These are phyloP conservation scores for Hyposoter didymator DNA, from an alignment of 2,888 invertebrate genomes.

Conservation along the genomic window DNA sequence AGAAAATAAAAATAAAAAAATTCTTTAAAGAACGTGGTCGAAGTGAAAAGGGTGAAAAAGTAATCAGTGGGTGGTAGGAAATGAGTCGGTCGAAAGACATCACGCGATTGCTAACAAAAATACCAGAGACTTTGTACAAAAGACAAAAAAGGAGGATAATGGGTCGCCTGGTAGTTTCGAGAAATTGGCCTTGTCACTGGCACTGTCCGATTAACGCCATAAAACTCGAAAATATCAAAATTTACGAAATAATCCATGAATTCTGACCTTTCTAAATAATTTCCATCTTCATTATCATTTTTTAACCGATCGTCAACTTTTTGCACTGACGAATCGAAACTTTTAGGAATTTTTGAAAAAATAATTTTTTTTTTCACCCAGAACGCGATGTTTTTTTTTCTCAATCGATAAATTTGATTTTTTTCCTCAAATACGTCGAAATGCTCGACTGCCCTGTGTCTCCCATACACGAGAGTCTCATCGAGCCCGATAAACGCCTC, in stretches of 20 bases:
- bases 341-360: neutral
- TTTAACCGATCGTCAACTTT: neutral
- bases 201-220: neutral
- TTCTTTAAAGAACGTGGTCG: neutral
- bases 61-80: conserved; percentile 35
- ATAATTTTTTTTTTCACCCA: too few species aligned
- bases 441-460: neutral
- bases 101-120: conserved; percentile 36
- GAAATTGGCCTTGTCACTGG: conserved; percentile 24
- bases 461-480: conserved; percentile 16
- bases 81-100: conserved; percentile 30
- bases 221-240: neutral
- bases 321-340: neutral
- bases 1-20: too few species aligned
- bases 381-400: neutral
- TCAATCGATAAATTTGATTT: neutral
- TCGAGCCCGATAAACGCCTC: conserved; percentile 22
- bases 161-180: conserved; percentile 24
- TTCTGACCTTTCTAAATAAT: neutral
- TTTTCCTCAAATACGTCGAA: neutral
- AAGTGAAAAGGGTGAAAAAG: conserved; percentile 39
- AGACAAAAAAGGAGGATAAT: conserved; percentile 50
- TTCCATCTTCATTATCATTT: neutral
- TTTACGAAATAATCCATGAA: neutral
- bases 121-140: conserved; percentile 20